Conservation (phyloP, 2,888 invertebrate genomes). For the Pseudoips prasinana region DNA sequence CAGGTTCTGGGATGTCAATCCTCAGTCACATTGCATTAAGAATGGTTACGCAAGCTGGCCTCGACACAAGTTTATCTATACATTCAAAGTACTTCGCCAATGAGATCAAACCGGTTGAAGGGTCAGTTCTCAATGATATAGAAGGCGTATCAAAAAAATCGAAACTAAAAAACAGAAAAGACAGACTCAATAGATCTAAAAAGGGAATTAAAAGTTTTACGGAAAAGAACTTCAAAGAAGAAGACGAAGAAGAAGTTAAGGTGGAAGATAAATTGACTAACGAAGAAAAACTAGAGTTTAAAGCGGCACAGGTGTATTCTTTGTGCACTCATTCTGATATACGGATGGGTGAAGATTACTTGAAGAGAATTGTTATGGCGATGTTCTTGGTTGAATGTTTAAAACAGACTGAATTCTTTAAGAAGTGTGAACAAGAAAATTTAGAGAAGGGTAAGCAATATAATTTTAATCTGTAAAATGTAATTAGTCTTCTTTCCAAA, state of each 20-base stretch:
- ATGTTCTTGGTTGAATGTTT: conserved; percentile 87
- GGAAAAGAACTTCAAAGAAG: conserved; percentile 48
- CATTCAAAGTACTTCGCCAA: conserved; percentile 64
- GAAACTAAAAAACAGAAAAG: conserved; percentile 68
- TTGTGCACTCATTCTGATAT: conserved; percentile 85
- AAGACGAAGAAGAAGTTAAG: conserved; percentile 46
- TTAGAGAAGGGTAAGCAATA: conserved; percentile 42
- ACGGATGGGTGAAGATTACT: conserved; percentile 85
- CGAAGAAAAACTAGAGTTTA: conserved; percentile 59
- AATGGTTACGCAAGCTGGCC: conserved; percentile 87
- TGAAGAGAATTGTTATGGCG: conserved; percentile 90
- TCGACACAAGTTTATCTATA: conserved; percentile 71
- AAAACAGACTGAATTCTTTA: conserved; percentile 85
- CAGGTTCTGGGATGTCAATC: conserved; percentile 91
- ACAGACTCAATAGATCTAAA: conserved; percentile 63
- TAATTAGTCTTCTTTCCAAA: no score
- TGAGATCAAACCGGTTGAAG: conserved; percentile 54
- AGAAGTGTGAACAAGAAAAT: conserved; percentile 49
- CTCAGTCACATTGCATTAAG: conserved; percentile 88
- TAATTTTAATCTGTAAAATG: no score
- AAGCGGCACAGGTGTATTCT: conserved; percentile 79
- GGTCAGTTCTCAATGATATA: conserved; percentile 57
- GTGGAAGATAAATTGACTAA: conserved; percentile 52
- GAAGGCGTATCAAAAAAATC: conserved; percentile 65
- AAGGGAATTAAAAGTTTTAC: conserved; percentile 55